phyloP scores from a whole-genome alignment of 2,797 vertebrate genomes.

The Sparus aurata region DNA sequence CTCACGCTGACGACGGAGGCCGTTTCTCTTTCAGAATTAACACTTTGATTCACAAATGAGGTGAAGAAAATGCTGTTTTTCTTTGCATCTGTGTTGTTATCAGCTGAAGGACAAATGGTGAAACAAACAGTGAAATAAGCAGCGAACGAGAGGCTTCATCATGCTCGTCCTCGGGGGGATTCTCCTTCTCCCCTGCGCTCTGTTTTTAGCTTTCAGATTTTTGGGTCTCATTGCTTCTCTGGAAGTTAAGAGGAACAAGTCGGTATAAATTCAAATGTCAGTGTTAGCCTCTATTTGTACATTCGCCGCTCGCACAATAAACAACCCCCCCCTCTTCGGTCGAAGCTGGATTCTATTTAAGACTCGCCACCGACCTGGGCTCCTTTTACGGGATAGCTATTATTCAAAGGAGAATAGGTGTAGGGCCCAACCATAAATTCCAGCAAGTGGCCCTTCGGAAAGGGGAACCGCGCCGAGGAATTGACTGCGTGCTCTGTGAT shows the following conservation, averaged over 20 bases:
- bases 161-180: background rate
- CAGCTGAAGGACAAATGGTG: slow-evolving; percentile 8
- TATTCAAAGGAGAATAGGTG: slow-evolving; percentile 78
- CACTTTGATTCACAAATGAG: too few relatives aligned
- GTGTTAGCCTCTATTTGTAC: slow-evolving; percentile 66
- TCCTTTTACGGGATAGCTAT: slow-evolving; percentile 71
- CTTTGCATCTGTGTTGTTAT: background rate
- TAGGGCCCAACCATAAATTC: slow-evolving; percentile 77
- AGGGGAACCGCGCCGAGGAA: slow-evolving; percentile 50
- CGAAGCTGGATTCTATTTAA: slow-evolving; percentile 65
- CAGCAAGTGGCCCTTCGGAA: slow-evolving; percentile 73
- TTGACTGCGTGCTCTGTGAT: slow-evolving; percentile 74
- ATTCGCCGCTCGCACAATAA: slow-evolving; percentile 45
- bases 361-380: slow-evolving; percentile 53
- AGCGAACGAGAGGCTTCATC: slow-evolving; percentile 3
- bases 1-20: too few relatives aligned
- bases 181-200: background rate
- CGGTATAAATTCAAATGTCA: slow-evolving; percentile 75
- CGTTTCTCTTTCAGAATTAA: too few relatives aligned
- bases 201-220: slow-evolving; percentile 6
- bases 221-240: slow-evolving; percentile 8
- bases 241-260: slow-evolving; percentile 42
- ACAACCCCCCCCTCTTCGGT: slow-evolving; percentile 45
- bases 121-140: background rate
- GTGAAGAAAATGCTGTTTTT: too few relatives aligned